Evolutionary conservation across 1,140 invertebrate genomes (phyloP), one percentile per base, ranked within the genome.

Genomic region (Penaeus indicus): DNA sequence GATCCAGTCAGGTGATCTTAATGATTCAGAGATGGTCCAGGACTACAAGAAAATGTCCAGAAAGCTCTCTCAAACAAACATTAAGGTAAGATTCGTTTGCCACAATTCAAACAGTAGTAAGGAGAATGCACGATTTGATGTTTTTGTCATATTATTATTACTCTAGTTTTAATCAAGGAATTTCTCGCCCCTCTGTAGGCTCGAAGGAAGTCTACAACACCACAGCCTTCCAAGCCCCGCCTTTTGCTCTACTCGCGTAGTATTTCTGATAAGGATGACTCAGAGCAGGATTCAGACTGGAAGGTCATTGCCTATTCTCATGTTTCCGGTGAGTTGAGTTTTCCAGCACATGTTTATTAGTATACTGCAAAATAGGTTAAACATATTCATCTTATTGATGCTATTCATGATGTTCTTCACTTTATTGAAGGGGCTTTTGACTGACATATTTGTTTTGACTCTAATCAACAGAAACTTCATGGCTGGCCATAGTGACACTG

Each of bases 11-110:
- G 94, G 94, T 19, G 94, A 95, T 75, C 93, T 95, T 3, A 94
- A 95, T 89, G 95, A 96, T 92, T 96, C 95, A 5, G 96, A 96
- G 90, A 94, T 96, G 69, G 95, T 97, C 13, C 95, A 96, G 91
- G 96, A 97, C 92, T 97, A 97, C 93, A 96, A 97, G 91, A 95
- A 95, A 91, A 92, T 95, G 69, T 92, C 92, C 42, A 94, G 95
- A 91, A 93, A 92, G 88, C 84, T 86, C 79, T 90, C 92, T 32
- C 91, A 93, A 91, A 91, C 91, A 90, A 93, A 92, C 85, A 90
- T 89, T 78, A 94, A 93, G 92, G 92, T 91, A 88, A 88, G 60
- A 84, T 32, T 32, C 18, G 3, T 79, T 16, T 25, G 47, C 38
- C n/a, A 16, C 27, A n/a, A n/a, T 61, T 81, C 13, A 4, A 18